Percentiles rank a stretch among this genome's conserved stretches.
Evolutionary conservation across 2,888 invertebrate species (phyloP).

Genomic region (Sesia apiformis): DNA sequence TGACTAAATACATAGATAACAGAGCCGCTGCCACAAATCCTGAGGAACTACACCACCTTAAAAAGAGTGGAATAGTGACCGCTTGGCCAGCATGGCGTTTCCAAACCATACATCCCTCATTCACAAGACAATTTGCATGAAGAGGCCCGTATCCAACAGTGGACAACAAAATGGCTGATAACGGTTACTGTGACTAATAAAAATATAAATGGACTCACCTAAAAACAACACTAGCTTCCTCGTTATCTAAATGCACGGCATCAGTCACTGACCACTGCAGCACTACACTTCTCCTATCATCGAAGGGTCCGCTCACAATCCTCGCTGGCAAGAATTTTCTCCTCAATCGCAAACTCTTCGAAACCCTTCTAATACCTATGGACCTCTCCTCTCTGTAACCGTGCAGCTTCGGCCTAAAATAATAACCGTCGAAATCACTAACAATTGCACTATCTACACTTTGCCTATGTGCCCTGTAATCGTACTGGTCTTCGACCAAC

Average conservation of each 20-base stretch:
- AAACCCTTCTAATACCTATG: conserved; percentile 12
- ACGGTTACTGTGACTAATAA: too few species aligned
- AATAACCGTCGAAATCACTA: conserved; percentile 33
- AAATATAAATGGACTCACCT: conserved; percentile 38
- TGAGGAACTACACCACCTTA: too few species aligned
- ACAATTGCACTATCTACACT: conserved; percentile 22
- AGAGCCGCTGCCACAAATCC: too few species aligned
- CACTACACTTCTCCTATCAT: conserved; percentile 30
- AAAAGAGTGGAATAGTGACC: too few species aligned
- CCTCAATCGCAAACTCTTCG: conserved; percentile 33
- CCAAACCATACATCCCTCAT: too few species aligned
- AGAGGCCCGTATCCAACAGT: too few species aligned
- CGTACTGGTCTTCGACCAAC: conserved; percentile 1
- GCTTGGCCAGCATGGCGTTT: too few species aligned
- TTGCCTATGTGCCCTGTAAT: conserved; percentile 14
- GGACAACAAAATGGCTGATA: too few species aligned
- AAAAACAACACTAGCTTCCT: conserved; percentile 61
- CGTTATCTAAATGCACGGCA: conserved; percentile 42
- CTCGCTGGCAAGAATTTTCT: conserved; percentile 43
- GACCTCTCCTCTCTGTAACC: conserved; percentile 38
- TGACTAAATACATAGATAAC: too few species aligned
- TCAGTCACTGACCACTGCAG: conserved; percentile 58
- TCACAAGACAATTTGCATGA: too few species aligned
- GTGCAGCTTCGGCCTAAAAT: conserved; percentile 48
- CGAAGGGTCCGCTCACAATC: conserved; percentile 50